These are phyloP conservation scores for Muscina levida DNA, from an alignment of 2,888 invertebrate species.

Conservation along the genomic window DNA sequence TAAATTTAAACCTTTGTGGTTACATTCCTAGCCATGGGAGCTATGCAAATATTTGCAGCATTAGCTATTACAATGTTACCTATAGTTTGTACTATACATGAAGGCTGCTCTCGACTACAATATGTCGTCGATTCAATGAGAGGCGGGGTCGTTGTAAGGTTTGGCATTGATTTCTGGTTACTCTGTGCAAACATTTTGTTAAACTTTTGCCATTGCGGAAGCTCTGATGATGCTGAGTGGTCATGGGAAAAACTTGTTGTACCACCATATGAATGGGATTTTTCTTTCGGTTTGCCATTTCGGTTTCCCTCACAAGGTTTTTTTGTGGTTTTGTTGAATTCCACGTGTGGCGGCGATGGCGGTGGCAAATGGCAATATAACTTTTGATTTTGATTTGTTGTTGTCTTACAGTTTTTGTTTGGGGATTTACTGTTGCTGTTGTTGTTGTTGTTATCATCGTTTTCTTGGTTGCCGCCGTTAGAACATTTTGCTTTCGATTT, in stretches of 20 bases:
- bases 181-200: conserved; percentile 33
- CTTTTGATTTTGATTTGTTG: too few species aligned
- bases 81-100: conserved; percentile 43
- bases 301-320: not conserved
- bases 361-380: conserved; percentile 22
- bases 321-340: conserved; percentile 22
- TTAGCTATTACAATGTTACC: conserved; percentile 57
- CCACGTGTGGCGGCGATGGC: not conserved
- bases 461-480: not conserved
- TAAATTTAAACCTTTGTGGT: conserved; percentile 16
- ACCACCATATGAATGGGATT: conserved; percentile 37
- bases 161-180: conserved; percentile 45
- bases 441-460: conserved; percentile 22
- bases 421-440: not conserved
- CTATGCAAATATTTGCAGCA: conserved; percentile 55
- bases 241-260: not conserved
- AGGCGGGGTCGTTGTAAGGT: conserved; percentile 14
- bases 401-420: not conserved
- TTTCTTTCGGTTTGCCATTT: conserved; percentile 34
- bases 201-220: conserved; percentile 22
- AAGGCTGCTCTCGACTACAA: not conserved
- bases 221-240: not conserved
- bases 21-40: conserved; percentile 35
- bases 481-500: conserved; percentile 59
- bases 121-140: not conserved